These are phyloP conservation scores for Epicampocera succincta DNA, from an alignment of 2,888 invertebrate species.

Conservation along the genomic window DNA sequence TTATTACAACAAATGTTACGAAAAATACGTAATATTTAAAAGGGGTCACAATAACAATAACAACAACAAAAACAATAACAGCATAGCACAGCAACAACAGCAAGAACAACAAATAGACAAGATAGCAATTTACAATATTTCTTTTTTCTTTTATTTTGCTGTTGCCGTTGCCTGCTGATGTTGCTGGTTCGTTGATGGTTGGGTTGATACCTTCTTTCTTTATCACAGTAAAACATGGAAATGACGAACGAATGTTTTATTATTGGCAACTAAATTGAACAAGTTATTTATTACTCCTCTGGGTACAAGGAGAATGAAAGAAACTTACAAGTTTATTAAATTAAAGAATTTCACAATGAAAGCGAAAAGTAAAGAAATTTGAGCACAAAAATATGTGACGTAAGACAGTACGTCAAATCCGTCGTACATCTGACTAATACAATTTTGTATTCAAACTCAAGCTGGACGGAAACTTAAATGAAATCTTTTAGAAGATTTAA, in stretches of 20 bases:
- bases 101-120: slow-evolving; percentile 36
- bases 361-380: background rate
- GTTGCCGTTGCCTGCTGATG: slow-evolving; percentile 39
- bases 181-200: slow-evolving; percentile 31
- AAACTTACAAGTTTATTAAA: background rate
- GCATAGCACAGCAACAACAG: slow-evolving; percentile 9
- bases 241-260: slow-evolving; percentile 11
- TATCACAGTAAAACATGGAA: slow-evolving; percentile 21
- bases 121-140: slow-evolving; percentile 59
- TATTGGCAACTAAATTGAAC: slow-evolving; percentile 2
- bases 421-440: too few species aligned
- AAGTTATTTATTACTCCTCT: background rate
- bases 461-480: too few species aligned
- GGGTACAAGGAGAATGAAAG: background rate
- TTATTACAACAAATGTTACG: slow-evolving; percentile 69
- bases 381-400: background rate
- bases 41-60: slow-evolving; percentile 16
- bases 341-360: background rate
- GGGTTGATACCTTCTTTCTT: slow-evolving; percentile 5
- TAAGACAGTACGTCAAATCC: background rate
- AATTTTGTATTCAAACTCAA: too few species aligned
- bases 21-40: slow-evolving; percentile 40
- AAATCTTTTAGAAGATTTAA: background rate
- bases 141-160: slow-evolving; percentile 29
- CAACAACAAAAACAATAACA: slow-evolving; percentile 17